These are phyloP conservation scores for Bombus waltoni DNA, from an alignment of 1,140 invertebrate species.

Conservation along the genomic window DNA sequence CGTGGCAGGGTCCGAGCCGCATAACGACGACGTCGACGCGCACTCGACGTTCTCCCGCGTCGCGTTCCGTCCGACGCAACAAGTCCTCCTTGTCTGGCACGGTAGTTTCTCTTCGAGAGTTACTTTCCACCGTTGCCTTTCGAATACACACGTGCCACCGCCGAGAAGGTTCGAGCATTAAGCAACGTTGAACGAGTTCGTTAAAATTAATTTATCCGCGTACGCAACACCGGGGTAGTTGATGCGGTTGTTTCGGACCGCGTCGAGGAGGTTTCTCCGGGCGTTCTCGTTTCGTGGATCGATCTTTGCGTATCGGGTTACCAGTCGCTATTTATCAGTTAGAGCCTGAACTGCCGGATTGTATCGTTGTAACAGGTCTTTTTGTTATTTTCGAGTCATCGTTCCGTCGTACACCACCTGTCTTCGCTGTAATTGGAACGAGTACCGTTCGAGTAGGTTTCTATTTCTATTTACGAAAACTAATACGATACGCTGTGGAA, in stretches of 20 bases:
- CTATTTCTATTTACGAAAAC: no score
- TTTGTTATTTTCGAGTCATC: no score
- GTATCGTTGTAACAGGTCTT: not conserved
- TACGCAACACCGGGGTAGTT: not conserved
- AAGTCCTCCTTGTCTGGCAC: conserved; percentile 19
- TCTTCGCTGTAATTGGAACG: no score
- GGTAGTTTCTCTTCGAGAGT: conserved; percentile 31
- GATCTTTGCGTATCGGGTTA: not conserved
- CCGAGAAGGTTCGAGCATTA: not conserved
- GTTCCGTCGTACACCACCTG: no score
- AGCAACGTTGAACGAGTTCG: conserved; percentile 14
- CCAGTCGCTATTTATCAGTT: not conserved
- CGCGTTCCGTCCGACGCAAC: conserved; percentile 10
- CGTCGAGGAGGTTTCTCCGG: not conserved
- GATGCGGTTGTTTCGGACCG: not conserved
- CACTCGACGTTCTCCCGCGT: not conserved
- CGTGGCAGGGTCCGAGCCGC: not conserved
- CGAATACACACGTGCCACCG: not conserved
- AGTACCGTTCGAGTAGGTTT: no score
- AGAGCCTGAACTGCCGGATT: not conserved
- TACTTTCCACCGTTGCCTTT: conserved; percentile 22
- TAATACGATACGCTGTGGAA: no score
- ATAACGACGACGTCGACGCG: not conserved
- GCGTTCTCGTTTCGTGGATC: not conserved
- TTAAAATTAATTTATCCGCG: conserved; percentile 28